A percentile compares a stretch with the other conserved stretches of the same genome.
Evolutionary conservation across 2,888 invertebrate genomes (phyloP).

Genomic region (Lasioglossum marginatum): DNA sequence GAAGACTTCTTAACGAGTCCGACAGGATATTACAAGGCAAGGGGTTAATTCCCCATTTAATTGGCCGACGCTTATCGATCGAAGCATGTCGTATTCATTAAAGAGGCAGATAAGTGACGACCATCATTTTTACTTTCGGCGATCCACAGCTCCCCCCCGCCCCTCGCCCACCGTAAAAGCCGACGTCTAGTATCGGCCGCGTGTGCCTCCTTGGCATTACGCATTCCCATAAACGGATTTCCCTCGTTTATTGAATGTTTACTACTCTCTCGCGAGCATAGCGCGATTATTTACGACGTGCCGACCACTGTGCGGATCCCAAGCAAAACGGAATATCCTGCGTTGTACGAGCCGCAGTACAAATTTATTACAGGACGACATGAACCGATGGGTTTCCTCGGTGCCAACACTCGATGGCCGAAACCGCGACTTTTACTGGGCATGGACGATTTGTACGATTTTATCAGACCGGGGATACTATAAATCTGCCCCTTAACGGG

Average conservation of each 20-base stretch:
- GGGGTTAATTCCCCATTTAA: constrained; percentile 26
- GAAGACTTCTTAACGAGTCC: background rate
- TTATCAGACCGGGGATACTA: background rate
- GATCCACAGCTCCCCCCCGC: background rate
- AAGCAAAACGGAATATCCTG: background rate
- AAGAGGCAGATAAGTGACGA: background rate
- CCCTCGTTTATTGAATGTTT: constrained; percentile 81
- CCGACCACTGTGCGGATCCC: constrained; percentile 60
- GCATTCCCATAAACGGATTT: constrained; percentile 80
- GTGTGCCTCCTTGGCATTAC: constrained; percentile 56
- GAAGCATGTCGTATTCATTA: constrained; percentile 70
- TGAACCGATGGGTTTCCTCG: constrained; percentile 39
- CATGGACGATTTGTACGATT: background rate
- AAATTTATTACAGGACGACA: constrained; percentile 48
- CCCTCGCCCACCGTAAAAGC: background rate
- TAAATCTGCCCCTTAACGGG: background rate
- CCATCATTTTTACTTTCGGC: constrained; percentile 10
- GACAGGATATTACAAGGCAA: background rate
- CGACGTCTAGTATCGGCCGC: constrained; percentile 31
- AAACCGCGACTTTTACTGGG: constrained; percentile 27
- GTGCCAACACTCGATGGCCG: constrained; percentile 34
- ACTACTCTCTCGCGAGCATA: constrained; percentile 70
- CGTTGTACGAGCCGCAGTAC: background rate
- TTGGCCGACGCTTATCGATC: constrained; percentile 69
- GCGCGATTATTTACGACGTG: constrained; percentile 73